Evolutionary conservation across 2,888 invertebrate genomes (phyloP).

Genomic region (Colletes collaris): DNA sequence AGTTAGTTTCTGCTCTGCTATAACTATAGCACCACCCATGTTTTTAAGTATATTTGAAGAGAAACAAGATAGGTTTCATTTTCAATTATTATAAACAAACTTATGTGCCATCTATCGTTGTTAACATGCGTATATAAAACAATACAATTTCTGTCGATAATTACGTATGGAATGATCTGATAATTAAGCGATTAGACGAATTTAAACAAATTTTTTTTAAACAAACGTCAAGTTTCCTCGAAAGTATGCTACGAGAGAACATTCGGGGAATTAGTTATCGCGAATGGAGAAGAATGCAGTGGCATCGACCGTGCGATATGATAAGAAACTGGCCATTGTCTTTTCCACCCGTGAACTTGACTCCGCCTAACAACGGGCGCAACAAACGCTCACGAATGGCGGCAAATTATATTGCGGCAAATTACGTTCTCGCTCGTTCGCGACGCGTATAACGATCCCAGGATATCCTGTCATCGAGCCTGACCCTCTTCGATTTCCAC

Average conservation of each 20-base stretch:
- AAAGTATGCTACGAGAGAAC: background rate
- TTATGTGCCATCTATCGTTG: no score
- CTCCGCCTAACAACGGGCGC: background rate
- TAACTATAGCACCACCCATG: no score
- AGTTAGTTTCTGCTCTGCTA: no score
- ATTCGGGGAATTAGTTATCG: conserved; percentile 25
- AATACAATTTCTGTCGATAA: no score
- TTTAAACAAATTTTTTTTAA: no score
- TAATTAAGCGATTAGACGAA: no score
- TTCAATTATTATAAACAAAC: no score
- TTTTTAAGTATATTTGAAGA: no score
- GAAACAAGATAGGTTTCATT: no score
- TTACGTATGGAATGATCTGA: no score
- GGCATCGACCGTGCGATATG: conserved; percentile 36
- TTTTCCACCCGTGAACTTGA: conserved; percentile 47
- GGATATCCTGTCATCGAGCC: conserved; percentile 57
- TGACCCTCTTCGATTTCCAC: conserved; percentile 59
- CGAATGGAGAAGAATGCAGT: background rate
- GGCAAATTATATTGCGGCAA: conserved; percentile 33
- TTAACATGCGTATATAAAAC: no score
- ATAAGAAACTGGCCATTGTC: conserved; percentile 40
- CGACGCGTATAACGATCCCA: conserved; percentile 33
- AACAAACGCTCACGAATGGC: background rate
- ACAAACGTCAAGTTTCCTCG: no score
- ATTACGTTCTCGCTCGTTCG: conserved; percentile 42